These are phyloP conservation scores for Hyposoter didymator DNA, from an alignment of 2,888 invertebrate genomes.

Conservation along the genomic window DNA sequence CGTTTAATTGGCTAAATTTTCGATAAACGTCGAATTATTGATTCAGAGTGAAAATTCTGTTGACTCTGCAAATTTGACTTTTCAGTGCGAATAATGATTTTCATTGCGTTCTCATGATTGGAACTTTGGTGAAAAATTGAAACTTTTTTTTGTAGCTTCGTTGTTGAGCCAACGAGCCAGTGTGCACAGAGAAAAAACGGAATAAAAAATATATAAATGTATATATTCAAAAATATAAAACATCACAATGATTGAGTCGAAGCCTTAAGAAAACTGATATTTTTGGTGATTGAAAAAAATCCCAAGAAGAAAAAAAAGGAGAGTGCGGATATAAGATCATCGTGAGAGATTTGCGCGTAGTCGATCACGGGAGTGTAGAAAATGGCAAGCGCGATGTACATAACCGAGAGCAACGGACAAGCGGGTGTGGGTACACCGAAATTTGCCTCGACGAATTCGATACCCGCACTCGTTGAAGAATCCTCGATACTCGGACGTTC, in stretches of 20 bases:
- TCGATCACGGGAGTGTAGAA: slow-evolving; percentile 19
- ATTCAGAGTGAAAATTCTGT: too few species aligned
- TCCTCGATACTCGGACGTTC: slow-evolving; percentile 52
- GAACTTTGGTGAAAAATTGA: background rate
- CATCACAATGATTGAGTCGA: background rate
- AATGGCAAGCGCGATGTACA: slow-evolving; percentile 80
- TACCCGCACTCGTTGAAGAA: slow-evolving; percentile 79
- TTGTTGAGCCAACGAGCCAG: slow-evolving; percentile 7
- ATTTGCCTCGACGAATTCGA: slow-evolving; percentile 82
- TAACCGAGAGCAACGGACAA: slow-evolving; percentile 78
- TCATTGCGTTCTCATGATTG: background rate
- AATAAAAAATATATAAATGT: slow-evolving; percentile 7
- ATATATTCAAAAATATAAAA: background rate
- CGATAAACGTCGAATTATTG: too few species aligned
- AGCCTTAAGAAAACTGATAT: background rate
- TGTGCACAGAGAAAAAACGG: background rate
- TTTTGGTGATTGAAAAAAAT: background rate
- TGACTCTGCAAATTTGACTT: too few species aligned
- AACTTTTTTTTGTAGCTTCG: slow-evolving; percentile 1
- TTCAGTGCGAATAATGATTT: background rate
- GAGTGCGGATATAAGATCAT: background rate
- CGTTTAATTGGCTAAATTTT: too few species aligned
- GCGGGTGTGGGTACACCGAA: slow-evolving; percentile 71
- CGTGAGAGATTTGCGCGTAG: background rate
- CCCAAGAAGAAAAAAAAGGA: background rate